A percentile compares a stretch with the other conserved stretches of the same genome.
Conservation (phyloP, 2,797 vertebrate species). For the Ctenopoma multispine region DNA sequence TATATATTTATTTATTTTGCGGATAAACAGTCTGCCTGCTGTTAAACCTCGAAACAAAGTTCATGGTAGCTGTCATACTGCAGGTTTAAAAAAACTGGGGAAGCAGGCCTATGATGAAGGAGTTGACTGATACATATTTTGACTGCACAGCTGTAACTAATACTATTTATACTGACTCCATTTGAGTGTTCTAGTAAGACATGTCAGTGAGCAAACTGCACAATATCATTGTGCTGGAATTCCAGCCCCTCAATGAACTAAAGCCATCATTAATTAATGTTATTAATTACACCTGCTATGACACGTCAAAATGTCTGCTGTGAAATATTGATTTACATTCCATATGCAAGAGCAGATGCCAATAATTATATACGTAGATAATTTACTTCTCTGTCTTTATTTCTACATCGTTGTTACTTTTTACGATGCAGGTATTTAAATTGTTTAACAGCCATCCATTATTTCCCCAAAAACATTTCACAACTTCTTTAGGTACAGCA, state of each 20-base stretch:
- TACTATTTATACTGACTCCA: neutral
- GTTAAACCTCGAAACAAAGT: neutral
- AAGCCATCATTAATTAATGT: constrained; percentile 35
- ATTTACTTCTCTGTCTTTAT: neutral
- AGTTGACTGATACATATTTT: neutral
- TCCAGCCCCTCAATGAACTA: neutral
- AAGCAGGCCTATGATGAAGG: neutral
- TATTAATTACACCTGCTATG: constrained; percentile 32
- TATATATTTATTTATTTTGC: too few species aligned
- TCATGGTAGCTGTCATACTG: constrained; percentile 5
- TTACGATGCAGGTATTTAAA: neutral
- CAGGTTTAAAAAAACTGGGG: neutral
- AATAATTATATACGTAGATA: neutral
- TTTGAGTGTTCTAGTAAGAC: neutral
- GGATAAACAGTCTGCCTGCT: neutral
- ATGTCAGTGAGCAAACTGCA: neutral
- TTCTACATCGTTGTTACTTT: neutral
- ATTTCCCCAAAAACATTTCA: neutral
- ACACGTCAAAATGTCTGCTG: constrained; percentile 18
- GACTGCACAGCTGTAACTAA: neutral
- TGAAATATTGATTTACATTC: constrained; percentile 31
- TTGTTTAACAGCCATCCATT: neutral
- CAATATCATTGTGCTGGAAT: neutral
- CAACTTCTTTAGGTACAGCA: neutral
- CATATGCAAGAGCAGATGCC: constrained; percentile 15